Evolutionary conservation across 2,888 invertebrate species (phyloP), one percentile per base, ranked within the genome.

Genomic region (Coecobrya sp.): DNA sequence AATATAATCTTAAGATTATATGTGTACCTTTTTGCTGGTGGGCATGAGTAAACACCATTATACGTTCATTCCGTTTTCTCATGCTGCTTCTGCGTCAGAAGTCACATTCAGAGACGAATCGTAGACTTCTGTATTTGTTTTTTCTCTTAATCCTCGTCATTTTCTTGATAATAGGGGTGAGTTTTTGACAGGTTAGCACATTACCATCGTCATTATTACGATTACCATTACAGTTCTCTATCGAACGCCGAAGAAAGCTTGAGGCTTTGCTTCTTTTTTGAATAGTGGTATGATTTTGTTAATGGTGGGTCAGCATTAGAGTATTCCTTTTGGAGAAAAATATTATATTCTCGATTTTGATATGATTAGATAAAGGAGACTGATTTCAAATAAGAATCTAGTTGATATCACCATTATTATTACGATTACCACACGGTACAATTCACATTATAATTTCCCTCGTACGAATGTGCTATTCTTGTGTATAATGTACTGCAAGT

Each of bases 161-260:
- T 87, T 91, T 70, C 65, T 91, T 86, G 91, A 91, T 91, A 82
- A 87, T 86, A 87, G 91, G 86, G 86, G 73, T 82, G 91, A 91
- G 86, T 87, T 91, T 68, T 91, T 91, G 86, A 82, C 86, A 91
- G 86, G 70, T 91, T 91, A 86, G 91, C 86, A 87, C 86, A 91
- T 87, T 76, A 82, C 68, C 89, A 89, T 89, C 36, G 36, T 36
- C n/a, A 62, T 45, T 82, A 89, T 88, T 81, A 81, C 59, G 73
- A 62, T 22, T 85, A 73, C 19, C 19, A 27, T 59, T 79, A 19
- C 36, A 36, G 19, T 62, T 42, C n/a, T 49, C 45, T 62, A 19
- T 88, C 0, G 8, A 25, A 65, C 55, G 55, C 86, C 70, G 73
- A 68, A 52, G 2, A 84, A 84, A 59, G 59, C 59, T 84, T 22